Base-by-base conservation (phyloP, 2,113 vertebrate species). In the Semnopithecus entellus region DNA sequence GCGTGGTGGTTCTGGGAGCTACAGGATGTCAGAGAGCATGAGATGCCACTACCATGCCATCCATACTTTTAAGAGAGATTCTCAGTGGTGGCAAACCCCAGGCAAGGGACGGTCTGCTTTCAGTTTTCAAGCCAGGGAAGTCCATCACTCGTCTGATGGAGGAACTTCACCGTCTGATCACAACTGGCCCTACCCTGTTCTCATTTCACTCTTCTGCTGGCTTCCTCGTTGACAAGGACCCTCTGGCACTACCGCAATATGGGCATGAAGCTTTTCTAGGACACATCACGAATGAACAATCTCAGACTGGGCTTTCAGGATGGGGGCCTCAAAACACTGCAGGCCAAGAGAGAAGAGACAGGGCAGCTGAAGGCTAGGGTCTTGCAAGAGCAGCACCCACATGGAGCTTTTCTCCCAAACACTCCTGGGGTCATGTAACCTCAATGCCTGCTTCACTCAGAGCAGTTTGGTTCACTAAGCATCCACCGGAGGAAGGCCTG, bases 11-110 rank as follows among this genome's bases (percentile, higher is more conserved):
- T 94, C 89, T 59, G 82, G 86, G 94, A 86, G 85, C 30, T 45
- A 38, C 4, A 27, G 79, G 72, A 30, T 6, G 35, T 35, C 78
- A n/a, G 25, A 10, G 0, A 61, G 86, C 0, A 0, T 6, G 45
- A 75, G n/a, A 45, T 6, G 23, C 84, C 23, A 20, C 61, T 22
- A 30, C 8, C 8, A 2, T 3, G 2, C 52, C 32, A 64, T 2
- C 20, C 45, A 45, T 27, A n/a, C 48, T 27, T 59, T 35, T 1
- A 50, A 20, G 27, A 79, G 80, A 48, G 12, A 61, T 61, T 89
- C 91, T 79, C 0, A 10, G 87, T 6, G 40, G 35, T 2, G 25
- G 80, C 22, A 43, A 64, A 27, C 22, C 43, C 68, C 55, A 25
- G 59, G 57, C 3, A 17, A 90, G 35, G 64, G 40, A 11, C 2